These are phyloP conservation scores for Polypterus senegalus DNA, from an alignment of 2,113 vertebrate species.

Conservation along the genomic window DNA sequence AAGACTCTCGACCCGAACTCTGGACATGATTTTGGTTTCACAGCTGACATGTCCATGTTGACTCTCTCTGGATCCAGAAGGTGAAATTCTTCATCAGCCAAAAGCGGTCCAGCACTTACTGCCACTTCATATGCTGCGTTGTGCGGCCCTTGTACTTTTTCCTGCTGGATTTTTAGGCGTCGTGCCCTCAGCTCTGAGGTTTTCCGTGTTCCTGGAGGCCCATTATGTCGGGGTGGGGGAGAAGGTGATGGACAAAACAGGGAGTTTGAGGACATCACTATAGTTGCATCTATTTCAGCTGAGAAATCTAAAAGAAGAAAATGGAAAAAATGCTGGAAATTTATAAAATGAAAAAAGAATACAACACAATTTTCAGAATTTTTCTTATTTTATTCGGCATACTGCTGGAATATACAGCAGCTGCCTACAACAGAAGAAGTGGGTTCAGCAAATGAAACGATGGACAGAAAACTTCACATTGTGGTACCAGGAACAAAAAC, in stretches of 20 bases:
- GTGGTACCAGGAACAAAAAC: too few relatives aligned
- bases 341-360: too few relatives aligned
- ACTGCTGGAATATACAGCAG: too few relatives aligned
- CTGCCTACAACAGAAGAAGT: too few relatives aligned
- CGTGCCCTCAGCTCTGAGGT: conserved; percentile 27
- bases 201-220: conserved; percentile 19
- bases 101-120: conserved; percentile 11
- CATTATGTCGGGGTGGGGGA: conserved; percentile 1
- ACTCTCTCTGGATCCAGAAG: conserved; percentile 9
- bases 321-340: not conserved
- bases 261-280: conserved; percentile 30
- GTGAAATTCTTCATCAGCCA: conserved; percentile 13
- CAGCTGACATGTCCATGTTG: not conserved
- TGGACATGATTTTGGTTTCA: conserved; percentile 3
- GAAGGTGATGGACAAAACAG: conserved; percentile 45
- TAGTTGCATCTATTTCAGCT: conserved; percentile 10
- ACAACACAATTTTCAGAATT: too few relatives aligned
- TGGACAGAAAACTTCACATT: too few relatives aligned
- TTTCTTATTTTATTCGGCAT: too few relatives aligned
- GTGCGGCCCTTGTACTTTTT: conserved; percentile 11
- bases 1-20: conserved; percentile 1
- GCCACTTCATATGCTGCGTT: not conserved
- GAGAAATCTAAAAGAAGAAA: conserved; percentile 21
- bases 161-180: conserved; percentile 31
- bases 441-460: too few relatives aligned